Evolutionary conservation across 2,113 vertebrate genomes (phyloP).

Genomic region (Cranoglanis bouderius): DNA sequence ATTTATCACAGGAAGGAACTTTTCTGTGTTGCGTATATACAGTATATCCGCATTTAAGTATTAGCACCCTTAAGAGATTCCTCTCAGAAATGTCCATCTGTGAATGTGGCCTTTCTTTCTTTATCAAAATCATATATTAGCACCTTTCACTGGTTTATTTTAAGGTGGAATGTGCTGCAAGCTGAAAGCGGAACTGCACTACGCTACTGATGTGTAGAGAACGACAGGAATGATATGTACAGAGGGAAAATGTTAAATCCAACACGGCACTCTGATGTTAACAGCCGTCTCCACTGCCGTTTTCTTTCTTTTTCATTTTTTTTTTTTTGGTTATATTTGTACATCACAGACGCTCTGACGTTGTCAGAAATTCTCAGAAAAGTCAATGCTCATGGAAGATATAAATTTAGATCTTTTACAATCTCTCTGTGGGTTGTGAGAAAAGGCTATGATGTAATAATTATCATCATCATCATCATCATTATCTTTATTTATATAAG

Average conservation of each 20-base stretch:
- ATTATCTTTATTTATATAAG: not conserved
- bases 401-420: not conserved
- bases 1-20: not conserved
- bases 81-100: not conserved
- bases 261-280: not conserved
- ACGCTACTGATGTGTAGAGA: not conserved
- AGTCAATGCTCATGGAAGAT: not conserved
- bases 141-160: constrained; percentile 10
- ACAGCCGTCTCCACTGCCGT: not conserved
- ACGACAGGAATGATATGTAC: not conserved
- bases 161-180: not conserved
- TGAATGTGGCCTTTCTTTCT: not conserved
- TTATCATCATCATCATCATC: not conserved
- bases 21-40: not conserved
- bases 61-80: not conserved
- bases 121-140: not conserved
- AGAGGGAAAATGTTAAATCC: not conserved
- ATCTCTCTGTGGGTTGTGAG: not conserved
- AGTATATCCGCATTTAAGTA: not conserved
- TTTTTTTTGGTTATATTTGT: constrained; percentile 1
- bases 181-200: not conserved
- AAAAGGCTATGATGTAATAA: not conserved
- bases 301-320: no score
- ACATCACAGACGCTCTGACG: not conserved
- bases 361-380: not conserved